Evolutionary conservation across 2,797 vertebrate species (phyloP), one percentile per base, ranked within the genome.

Genomic region (Knipowitschia caucasica): DNA sequence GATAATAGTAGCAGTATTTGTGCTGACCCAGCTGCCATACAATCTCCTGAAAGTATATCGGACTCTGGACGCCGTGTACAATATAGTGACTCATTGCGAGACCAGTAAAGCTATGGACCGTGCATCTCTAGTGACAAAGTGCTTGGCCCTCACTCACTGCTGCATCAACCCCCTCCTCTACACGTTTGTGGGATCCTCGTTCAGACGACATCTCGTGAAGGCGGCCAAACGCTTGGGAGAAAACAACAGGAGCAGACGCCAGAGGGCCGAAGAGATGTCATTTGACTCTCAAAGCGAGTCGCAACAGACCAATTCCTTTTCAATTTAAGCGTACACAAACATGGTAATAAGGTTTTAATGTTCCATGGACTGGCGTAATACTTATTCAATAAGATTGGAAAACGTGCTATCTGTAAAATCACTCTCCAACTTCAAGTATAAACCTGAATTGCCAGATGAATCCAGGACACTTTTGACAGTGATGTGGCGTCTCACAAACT

Each of bases 161-260:
- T 97, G 94, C 79, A 86, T 98, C 53, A 98, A 98, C 80, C 95
- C 95, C 0, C 59, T 98, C 67, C 86, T 98, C 5, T 98, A 98
- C 0, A 64, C 85, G 55, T 95, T 94, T 5, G 67, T 95, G 56
- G 94, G 95, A 0, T 83, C 91, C 0, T 95, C 94, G 30, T 95
- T 98, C 71, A 93, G 89, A 82, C 89, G 75, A 70, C 86, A 89
- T 2, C 47, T 96, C 59, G 70, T 87, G 64, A 94, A 88, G 80
- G 83, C 89, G 0, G 92, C 86, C 44, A 97, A 98, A 78, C 87
- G 2, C 45, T 67, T 89, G 17, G 82, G 81, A 0, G 58, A 86
- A 50, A 47, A 56, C 53, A 77, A 50, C 38, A 62, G 59, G 29
- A 56, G 26, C 11, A 66, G 29, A 58, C 46, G 14, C 4, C 62